Conservation (phyloP, 2,113 vertebrate genomes). For the Cyprinodon variegatus region DNA sequence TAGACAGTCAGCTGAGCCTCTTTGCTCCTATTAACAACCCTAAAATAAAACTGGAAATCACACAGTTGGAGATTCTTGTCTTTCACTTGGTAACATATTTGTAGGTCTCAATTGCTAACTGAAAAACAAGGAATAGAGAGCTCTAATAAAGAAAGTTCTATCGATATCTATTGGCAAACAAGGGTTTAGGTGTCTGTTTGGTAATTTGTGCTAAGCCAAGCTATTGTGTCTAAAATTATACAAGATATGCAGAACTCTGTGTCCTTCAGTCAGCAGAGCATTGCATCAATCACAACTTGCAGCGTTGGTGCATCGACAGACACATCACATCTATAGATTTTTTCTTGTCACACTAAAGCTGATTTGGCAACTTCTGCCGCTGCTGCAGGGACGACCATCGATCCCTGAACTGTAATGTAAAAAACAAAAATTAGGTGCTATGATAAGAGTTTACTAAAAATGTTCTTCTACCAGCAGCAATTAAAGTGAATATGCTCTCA, state of each 20-base stretch:
- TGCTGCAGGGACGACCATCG: neutral
- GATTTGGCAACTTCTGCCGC: neutral
- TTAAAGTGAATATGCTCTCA: neutral
- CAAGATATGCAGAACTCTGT: no score
- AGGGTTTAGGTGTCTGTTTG: no score
- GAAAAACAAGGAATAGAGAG: neutral
- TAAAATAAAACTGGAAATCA: neutral
- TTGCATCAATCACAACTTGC: neutral
- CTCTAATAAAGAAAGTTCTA: neutral
- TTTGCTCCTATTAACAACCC: neutral
- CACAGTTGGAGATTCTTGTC: neutral
- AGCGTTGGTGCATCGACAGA: neutral
- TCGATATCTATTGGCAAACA: neutral
- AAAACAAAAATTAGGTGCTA: no score
- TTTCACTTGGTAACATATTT: neutral
- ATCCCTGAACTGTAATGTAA: neutral
- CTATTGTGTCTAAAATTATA: no score
- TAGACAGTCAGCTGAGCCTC: neutral
- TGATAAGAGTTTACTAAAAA: no score
- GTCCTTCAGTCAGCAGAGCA: neutral
- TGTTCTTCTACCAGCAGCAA: neutral
- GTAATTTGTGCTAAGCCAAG: no score
- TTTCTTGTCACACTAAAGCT: neutral
- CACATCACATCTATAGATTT: neutral
- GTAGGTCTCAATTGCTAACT: no score